Evolutionary conservation across 2,888 invertebrate genomes (phyloP).

Genomic region (Anodontia alba): DNA sequence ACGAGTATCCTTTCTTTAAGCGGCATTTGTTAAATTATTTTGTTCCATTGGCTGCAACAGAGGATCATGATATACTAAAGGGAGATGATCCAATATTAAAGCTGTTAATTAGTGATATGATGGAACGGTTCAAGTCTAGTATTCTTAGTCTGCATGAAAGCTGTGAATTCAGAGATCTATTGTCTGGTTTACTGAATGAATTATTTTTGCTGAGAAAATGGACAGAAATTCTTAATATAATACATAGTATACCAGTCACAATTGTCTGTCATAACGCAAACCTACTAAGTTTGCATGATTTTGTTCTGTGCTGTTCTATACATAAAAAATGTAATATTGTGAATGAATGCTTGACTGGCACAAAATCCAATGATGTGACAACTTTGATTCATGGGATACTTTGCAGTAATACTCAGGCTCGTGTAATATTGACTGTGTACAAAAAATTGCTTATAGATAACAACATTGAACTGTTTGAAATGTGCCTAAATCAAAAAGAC

Average conservation of each 20-base stretch:
- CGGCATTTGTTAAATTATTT: slow-evolving; percentile 77
- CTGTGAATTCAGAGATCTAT: slow-evolving; percentile 67
- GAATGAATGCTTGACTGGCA: slow-evolving; percentile 30
- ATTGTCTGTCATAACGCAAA: slow-evolving; percentile 64
- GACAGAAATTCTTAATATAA: slow-evolving; percentile 69
- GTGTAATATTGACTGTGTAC: slow-evolving; percentile 72
- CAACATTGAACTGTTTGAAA: slow-evolving; percentile 76
- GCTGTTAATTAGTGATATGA: slow-evolving; percentile 77
- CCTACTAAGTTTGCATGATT: slow-evolving; percentile 75
- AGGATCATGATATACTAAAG: slow-evolving; percentile 75
- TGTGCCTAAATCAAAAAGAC: slow-evolving; percentile 65
- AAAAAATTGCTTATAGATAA: slow-evolving; percentile 73
- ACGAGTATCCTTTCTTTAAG: slow-evolving; percentile 78
- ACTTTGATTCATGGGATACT: slow-evolving; percentile 66
- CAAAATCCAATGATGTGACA: slow-evolving; percentile 53
- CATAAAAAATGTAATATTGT: slow-evolving; percentile 41
- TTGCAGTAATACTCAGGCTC: slow-evolving; percentile 65
- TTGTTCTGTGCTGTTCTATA: slow-evolving; percentile 71
- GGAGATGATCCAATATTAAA: slow-evolving; percentile 78
- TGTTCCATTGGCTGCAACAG: slow-evolving; percentile 77
- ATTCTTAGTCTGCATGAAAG: slow-evolving; percentile 78
- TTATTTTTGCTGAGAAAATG: slow-evolving; percentile 73
- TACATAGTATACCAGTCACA: slow-evolving; percentile 73
- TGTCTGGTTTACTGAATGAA: slow-evolving; percentile 71
- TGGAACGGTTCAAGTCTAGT: slow-evolving; percentile 75